These are phyloP conservation scores for Leptestheria dahalacensis DNA, from an alignment of 1,140 invertebrate species.

Conservation along the genomic window DNA sequence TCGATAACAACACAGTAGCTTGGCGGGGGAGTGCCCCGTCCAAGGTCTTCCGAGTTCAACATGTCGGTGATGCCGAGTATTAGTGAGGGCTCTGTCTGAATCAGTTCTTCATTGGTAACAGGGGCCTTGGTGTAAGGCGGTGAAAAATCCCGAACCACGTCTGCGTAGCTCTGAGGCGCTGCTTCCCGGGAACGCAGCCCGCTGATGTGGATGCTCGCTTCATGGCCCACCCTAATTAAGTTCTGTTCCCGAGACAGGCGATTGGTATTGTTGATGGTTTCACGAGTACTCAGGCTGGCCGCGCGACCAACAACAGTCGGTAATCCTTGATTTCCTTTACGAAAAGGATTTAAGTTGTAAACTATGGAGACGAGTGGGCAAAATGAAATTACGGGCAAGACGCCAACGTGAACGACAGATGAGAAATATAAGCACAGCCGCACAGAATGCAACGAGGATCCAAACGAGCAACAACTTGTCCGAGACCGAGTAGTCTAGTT, in stretches of 20 bases:
- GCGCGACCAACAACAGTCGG: constrained; percentile 44
- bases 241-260: constrained; percentile 18
- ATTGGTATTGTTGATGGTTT: constrained; percentile 10
- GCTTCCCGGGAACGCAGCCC: constrained; percentile 51
- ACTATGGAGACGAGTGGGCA: neutral
- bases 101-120: neutral
- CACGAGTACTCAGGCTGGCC: constrained; percentile 32
- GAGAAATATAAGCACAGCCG: constrained; percentile 61
- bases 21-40: constrained; percentile 11
- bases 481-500: constrained; percentile 42
- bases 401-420: constrained; percentile 55
- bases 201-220: constrained; percentile 33
- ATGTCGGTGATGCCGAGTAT: constrained; percentile 2
- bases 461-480: constrained; percentile 63
- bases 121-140: constrained; percentile 66
- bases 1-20: constrained; percentile 9
- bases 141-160: constrained; percentile 57
- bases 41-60: constrained; percentile 5
- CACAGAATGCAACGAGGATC: constrained; percentile 58
- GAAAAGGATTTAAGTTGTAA: constrained; percentile 21
- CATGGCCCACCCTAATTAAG: constrained; percentile 45
- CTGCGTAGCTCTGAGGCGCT: constrained; percentile 47
- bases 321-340: constrained; percentile 33
- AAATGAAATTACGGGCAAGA: neutral
- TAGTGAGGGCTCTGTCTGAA: neutral